Evolutionary conservation across 2,888 invertebrate genomes (phyloP).

Genomic region (Macrophya alboannulata): DNA sequence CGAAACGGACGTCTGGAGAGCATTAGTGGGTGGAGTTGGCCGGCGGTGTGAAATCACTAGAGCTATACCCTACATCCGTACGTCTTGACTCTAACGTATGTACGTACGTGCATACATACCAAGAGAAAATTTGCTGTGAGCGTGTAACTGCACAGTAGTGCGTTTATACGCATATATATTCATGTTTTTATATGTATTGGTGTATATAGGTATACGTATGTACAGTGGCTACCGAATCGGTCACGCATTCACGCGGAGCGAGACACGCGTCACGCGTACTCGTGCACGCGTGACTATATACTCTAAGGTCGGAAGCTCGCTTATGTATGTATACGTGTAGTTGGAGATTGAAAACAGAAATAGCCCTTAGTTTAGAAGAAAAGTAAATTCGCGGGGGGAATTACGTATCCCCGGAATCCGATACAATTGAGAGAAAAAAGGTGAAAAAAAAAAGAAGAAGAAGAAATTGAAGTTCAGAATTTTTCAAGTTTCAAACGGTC

Average conservation of each 20-base stretch:
- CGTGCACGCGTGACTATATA: conserved; percentile 44
- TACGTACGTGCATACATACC: background rate
- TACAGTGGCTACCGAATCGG: conserved; percentile 41
- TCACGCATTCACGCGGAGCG: conserved; percentile 54
- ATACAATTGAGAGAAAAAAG: background rate
- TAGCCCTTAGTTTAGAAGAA: background rate
- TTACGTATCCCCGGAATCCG: background rate
- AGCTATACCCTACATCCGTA: conserved; percentile 17
- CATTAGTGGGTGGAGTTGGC: conserved; percentile 52
- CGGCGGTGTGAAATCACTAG: conserved; percentile 47
- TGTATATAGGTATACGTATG: background rate
- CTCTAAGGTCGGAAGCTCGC: conserved; percentile 35
- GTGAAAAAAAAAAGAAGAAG: background rate
- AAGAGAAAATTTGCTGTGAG: too few species aligned
- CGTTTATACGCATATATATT: background rate
- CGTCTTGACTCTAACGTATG: background rate
- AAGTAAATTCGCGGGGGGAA: background rate
- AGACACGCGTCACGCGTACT: conserved; percentile 41
- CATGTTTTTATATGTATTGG: background rate
- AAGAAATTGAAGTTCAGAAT: too few species aligned
- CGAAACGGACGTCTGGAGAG: conserved; percentile 53
- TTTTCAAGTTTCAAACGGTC: too few species aligned
- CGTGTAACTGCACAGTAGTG: background rate
- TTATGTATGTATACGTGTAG: background rate
- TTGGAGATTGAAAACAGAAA: conserved; percentile 20